Conservation (phyloP, 37 sponge, comb jelly and placozoan genomes). For the Tethya wilhelma region DNA sequence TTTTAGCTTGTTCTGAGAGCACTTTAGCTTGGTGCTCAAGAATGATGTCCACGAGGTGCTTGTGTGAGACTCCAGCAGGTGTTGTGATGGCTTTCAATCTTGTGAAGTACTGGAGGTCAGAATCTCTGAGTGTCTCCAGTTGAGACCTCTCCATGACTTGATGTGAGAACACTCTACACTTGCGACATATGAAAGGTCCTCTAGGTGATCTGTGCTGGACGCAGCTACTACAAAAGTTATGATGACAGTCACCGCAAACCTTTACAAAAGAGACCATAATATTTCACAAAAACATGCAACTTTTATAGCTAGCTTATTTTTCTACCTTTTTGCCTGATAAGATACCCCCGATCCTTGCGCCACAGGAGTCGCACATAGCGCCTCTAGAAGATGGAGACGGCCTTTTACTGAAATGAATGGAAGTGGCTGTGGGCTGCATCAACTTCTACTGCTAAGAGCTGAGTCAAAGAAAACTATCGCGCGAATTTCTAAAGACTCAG, state of each 20-base stretch:
- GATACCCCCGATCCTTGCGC: background rate
- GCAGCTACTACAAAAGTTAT: constrained; percentile 31
- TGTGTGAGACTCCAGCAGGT: background rate
- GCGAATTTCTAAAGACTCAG: too few species aligned
- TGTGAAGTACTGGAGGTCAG: constrained; percentile 31
- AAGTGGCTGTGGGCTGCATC: too few species aligned
- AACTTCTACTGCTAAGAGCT: too few species aligned
- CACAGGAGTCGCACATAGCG: constrained; percentile 16
- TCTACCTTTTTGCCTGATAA: background rate
- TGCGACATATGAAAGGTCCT: background rate
- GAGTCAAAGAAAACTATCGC: too few species aligned
- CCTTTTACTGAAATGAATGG: too few species aligned
- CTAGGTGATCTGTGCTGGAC: background rate
- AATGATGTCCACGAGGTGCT: constrained; percentile 33
- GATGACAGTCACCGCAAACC: constrained; percentile 15
- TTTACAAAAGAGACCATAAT: background rate
- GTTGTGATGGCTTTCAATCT: background rate
- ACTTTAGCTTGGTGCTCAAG: constrained; percentile 40
- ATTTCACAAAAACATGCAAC: background rate
- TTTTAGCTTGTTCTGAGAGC: constrained; percentile 22
- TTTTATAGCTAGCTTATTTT: background rate
- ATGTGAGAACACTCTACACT: constrained; percentile 14
- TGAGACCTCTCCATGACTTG: constrained; percentile 44
- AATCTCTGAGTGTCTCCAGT: constrained; percentile 5
- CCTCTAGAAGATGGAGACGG: too few species aligned